Base-by-base conservation (phyloP, 2,888 invertebrate species). In the Drosophila kambysellisi region DNA sequence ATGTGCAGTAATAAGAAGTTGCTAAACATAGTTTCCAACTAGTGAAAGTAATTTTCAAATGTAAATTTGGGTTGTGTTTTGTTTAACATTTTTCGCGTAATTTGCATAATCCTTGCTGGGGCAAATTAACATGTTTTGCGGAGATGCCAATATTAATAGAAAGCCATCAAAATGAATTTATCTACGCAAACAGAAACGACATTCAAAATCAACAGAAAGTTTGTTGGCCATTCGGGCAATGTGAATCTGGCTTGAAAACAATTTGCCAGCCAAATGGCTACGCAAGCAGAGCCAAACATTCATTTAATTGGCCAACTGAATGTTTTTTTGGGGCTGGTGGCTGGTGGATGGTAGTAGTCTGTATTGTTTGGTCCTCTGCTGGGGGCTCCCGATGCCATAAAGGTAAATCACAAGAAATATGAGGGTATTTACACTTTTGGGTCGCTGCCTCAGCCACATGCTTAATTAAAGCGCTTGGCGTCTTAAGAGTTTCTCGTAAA, bases 361-460 rank as follows among this genome's bases (percentile, higher is more conserved):
- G 20, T 35, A 11, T n/a, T 30, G 15, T 43, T n/a, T 39, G 37
- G 41, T 11, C 53, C 20, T 52, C 15, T 46, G 63, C 48, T 32
- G 61, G 75, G 51, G 32, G 62, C 73, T 61, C 52, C 67, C 69
- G 58, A 73, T 79, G 82, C 82, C 83, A 82, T 86, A 86, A 86
- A 86, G 85, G 85, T 86, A 86, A 86, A 86, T 88, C 85, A 86
- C 80, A 83, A 82, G 88, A 86, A 86, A 86, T 88, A 86, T 86
- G 85, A 86, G 88, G 85, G 85, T 88, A 88, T 86, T 85, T 88
- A 86, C 85, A 82, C 86, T 86, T 88, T 83, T 84, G 87, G 85
- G 86, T 88, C 86, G 88, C 86, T 85, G 88, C 85, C 79, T 74
- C 84, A 82, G 88, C 85, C 88, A 87, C 88, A 88, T 89, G 88